Conservation (phyloP, 2,888 invertebrate species). For the Corythucha ciliata region DNA sequence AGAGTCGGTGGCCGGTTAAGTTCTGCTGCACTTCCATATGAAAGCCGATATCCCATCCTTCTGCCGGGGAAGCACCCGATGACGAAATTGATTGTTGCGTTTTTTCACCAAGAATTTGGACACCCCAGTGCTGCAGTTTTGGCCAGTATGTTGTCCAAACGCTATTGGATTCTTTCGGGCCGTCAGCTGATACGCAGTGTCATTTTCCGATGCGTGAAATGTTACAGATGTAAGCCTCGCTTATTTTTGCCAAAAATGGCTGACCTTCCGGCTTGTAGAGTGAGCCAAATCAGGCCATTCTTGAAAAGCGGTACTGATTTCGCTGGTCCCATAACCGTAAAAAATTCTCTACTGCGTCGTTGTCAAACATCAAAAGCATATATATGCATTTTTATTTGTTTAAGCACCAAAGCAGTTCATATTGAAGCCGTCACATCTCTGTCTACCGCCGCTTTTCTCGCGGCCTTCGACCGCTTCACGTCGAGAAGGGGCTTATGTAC, state of each 20-base stretch:
- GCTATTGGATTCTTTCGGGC: slow-evolving; percentile 18
- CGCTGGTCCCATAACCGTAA: slow-evolving; percentile 34
- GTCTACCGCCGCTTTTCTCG: slow-evolving; percentile 37
- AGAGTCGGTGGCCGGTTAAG: slow-evolving; percentile 22
- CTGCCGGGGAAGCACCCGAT: slow-evolving; percentile 12
- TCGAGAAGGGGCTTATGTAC: slow-evolving; percentile 35
- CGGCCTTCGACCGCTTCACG: slow-evolving; percentile 37
- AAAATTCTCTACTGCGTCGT: slow-evolving; percentile 27
- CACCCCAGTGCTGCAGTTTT: too few species aligned
- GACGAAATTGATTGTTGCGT: slow-evolving; percentile 19
- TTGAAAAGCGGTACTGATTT: slow-evolving; percentile 38
- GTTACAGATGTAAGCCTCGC: slow-evolving; percentile 17
- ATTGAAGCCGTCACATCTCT: slow-evolving; percentile 38
- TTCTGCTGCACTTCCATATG: slow-evolving; percentile 9
- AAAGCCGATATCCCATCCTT: slow-evolving; percentile 15
- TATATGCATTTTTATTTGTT: slow-evolving; percentile 36
- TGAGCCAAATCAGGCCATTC: slow-evolving; percentile 17
- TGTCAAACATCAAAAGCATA: slow-evolving; percentile 32
- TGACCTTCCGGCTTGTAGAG: slow-evolving; percentile 21
- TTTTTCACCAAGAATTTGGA: slow-evolving; percentile 15
- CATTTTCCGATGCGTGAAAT: slow-evolving; percentile 16
- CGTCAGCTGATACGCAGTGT: slow-evolving; percentile 6
- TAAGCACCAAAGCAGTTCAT: slow-evolving; percentile 37
- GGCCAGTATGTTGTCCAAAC: too few species aligned
- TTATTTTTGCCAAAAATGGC: slow-evolving; percentile 21